Evolutionary conservation across 2,113 vertebrate genomes (phyloP).

Genomic region (Terrapene triunguis): DNA sequence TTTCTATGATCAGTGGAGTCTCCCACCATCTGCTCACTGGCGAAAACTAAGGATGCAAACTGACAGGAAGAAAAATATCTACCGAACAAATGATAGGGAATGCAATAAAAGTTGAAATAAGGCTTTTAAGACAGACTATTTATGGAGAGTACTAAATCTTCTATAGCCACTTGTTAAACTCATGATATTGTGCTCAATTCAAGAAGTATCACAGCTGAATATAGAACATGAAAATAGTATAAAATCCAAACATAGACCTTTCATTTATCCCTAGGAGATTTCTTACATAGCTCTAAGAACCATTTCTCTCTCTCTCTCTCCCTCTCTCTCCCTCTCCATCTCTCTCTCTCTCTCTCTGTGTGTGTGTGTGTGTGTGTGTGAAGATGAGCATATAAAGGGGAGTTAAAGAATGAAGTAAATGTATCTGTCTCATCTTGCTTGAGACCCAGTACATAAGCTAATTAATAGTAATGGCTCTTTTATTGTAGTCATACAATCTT

Average conservation of each 20-base stretch:
- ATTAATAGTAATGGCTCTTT: neutral
- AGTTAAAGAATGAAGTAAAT: neutral
- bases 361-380: neutral
- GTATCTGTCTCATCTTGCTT: neutral
- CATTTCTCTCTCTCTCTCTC: neutral
- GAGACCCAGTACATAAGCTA: neutral
- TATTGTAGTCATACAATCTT: neutral
- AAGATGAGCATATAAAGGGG: neutral
- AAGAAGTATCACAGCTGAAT: neutral
- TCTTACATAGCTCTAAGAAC: neutral
- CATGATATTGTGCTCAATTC: accelerated
- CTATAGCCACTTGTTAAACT: neutral
- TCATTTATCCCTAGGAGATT: neutral
- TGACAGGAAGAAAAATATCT: neutral
- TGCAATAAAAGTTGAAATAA: neutral
- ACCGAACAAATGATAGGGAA: neutral
- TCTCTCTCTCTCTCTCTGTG: too few relatives aligned
- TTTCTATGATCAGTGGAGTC: neutral
- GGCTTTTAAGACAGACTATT: neutral
- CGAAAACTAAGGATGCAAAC: neutral
- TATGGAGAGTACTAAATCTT: neutral
- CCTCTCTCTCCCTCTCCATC: too few relatives aligned
- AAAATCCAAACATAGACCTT: neutral
- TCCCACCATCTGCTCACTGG: conserved; percentile 1
- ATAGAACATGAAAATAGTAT: neutral